Base-by-base conservation (phyloP, 2,888 invertebrate genomes). In the Heliconius hortense region DNA sequence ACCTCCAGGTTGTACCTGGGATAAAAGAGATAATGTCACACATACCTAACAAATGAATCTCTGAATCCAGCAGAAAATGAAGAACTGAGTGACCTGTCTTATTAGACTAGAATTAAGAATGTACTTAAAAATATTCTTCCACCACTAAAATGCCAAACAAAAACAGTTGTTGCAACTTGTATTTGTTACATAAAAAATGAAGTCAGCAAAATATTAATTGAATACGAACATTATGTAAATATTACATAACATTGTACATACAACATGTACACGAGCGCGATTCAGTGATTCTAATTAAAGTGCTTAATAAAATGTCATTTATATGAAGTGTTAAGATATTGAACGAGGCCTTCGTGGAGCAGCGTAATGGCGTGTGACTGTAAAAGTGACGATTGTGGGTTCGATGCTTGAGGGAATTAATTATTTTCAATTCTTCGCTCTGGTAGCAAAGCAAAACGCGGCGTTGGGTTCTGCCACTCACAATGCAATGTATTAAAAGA, bases 151-250 rank as follows among this genome's bases (percentile, higher is more conserved):
- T 15, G 28, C 31, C 48, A 21, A 56, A 43, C 28, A 63, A 69
- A 74, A 69, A 69, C 69, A 24, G 62, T 43, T 67, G 26, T 73
- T 62, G 60, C 43, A 48, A 53, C 67, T 69, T 74, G 62, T 10
- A 56, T 43, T 69, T 28, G 43, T 69, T 69, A 62, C 56, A 69
- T 69, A 69, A 69, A 53, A 69, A 69, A 69, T 69, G 69, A 69
- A 69, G 69, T 69, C 69, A 35, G 69, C 56, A 56, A 69, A 31
- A 69, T 69, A 56, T 69, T 24, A 56, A 69, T 35, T 35, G 69
- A 69, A 69, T 69, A 24, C 39, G 39, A 66, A 66, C 56, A 69
- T 69, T 69, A 69, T 69, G 56, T 69, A 69, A 69, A 69, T 56
- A 56, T 69, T 69, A 69, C 31, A 56, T 56, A 72, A 72, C 7